Base-by-base conservation (phyloP, 2,113 vertebrate species). In the Strix aluco region DNA sequence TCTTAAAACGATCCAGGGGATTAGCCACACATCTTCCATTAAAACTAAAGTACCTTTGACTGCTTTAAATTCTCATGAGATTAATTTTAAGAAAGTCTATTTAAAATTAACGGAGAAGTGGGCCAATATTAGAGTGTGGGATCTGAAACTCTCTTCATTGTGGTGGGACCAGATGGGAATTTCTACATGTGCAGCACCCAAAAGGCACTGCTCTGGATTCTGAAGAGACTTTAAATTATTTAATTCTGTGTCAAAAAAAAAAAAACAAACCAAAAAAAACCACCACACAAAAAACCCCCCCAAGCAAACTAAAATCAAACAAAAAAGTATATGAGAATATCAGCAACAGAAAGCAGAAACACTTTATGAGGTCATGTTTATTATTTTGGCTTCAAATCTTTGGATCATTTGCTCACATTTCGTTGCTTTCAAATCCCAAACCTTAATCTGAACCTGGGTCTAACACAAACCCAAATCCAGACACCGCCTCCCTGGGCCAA, bases 21-120 rank as follows among this genome's bases (percentile, higher is more conserved):
- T 94, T 67, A 92, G 34, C 69, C 80, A 91, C 94, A 79, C 77
- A 72, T 86, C 94, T 89, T 88, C 92, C 72, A 92, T 87, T 84
- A 92, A 86, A 95, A 92, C 62, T 29, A 47, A 73, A 90, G 54
- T 63, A 81, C 72, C 63, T 52, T 69, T 21, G 80, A 25, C 92
- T 86, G 69, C 90, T 81, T 86, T 40, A 26, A 22, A 52, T 51
- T 20, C 86, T 52, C 86, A 9, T 3, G 59, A 93, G 86, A 81
- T 88, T 86, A 25, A 74, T 52, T 86, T 78, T 74, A 84, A 88
- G 72, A 10, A 90, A 93, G 40, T 67, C 96, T 78, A 65, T 86
- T 91, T 93, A 25, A 93, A 83, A 89, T 72, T 22, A 67, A 52
- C 5, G 3, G 9, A 71, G 85, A 90, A 90, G 32, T 83, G 85